phyloP scores from a whole-genome alignment of 2,888 invertebrate species.

The Agapostemon virescens region DNA sequence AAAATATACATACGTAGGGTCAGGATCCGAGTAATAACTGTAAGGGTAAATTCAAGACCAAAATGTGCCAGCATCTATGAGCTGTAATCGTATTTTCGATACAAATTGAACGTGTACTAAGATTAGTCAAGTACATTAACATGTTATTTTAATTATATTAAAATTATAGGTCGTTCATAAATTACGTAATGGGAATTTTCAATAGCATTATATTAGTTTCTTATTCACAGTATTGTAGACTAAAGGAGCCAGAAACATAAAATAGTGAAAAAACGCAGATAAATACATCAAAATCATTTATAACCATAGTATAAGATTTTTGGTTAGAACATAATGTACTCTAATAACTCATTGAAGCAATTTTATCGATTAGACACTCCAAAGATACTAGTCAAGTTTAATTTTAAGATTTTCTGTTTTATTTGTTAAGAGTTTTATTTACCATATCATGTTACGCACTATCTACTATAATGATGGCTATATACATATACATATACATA shows the following conservation, averaged over 20 bases:
- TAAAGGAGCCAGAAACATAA: slow-evolving; percentile 24
- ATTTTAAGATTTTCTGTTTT: slow-evolving; percentile 29
- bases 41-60: slow-evolving; percentile 61
- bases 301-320: not conserved
- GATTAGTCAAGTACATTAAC: slow-evolving; percentile 41
- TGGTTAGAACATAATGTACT: not conserved
- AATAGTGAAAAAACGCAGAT: not conserved
- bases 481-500: too few relatives aligned
- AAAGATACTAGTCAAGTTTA: slow-evolving; percentile 19
- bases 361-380: not conserved
- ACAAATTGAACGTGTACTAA: slow-evolving; percentile 50
- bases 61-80: slow-evolving; percentile 67
- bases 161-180: slow-evolving; percentile 63
- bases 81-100: slow-evolving; percentile 55
- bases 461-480: slow-evolving; percentile 5
- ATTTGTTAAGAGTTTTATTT: slow-evolving; percentile 29
- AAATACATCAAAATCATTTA: slow-evolving; percentile 2
- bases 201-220: slow-evolving; percentile 21
- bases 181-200: slow-evolving; percentile 67
- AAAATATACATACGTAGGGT: slow-evolving; percentile 55
- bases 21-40: slow-evolving; percentile 62
- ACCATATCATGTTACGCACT: slow-evolving; percentile 15
- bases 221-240: slow-evolving; percentile 15
- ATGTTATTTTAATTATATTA: slow-evolving; percentile 40
- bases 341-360: not conserved